Percentiles rank a stretch among this genome's conserved stretches.
Evolutionary conservation across 2,797 vertebrate genomes (phyloP).

Genomic region (Mormyrops boulengeri): DNA sequence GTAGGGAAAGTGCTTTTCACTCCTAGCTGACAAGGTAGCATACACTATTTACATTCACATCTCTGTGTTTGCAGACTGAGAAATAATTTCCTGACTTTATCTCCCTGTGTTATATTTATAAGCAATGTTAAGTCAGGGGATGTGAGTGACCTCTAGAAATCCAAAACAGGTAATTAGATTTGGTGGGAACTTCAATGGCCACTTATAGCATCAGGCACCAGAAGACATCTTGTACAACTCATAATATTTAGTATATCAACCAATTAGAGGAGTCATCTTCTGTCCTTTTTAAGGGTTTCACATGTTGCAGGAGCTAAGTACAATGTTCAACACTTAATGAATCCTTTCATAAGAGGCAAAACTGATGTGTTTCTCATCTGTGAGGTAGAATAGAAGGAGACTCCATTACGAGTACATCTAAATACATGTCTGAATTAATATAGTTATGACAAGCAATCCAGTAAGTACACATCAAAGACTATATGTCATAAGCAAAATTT

Average conservation of each 20-base stretch:
- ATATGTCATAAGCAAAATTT: background rate
- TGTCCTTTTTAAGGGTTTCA: background rate
- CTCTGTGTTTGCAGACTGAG: constrained; percentile 44
- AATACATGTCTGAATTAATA: background rate
- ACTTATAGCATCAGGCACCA: constrained; percentile 2
- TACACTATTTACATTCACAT: constrained; percentile 50
- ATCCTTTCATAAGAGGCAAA: constrained; percentile 10
- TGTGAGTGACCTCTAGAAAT: constrained; percentile 33
- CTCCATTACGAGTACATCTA: background rate
- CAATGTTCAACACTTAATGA: constrained; percentile 1
- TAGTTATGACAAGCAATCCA: background rate
- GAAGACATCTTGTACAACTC: background rate
- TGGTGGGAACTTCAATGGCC: background rate
- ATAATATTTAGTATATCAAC: constrained; percentile 7
- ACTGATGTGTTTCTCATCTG: background rate
- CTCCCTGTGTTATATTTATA: constrained; percentile 41
- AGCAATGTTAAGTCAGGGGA: constrained; percentile 44
- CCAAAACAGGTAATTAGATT: constrained; percentile 11
- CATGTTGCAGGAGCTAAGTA: constrained; percentile 6
- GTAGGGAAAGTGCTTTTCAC: constrained; percentile 34
- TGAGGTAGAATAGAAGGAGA: background rate
- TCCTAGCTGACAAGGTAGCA: constrained; percentile 38
- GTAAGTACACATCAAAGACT: background rate
- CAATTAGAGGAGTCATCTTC: constrained; percentile 10
- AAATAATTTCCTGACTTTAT: constrained; percentile 47